Base-by-base conservation (phyloP, 2,113 vertebrate species). In the Ranitomeya imitator region DNA sequence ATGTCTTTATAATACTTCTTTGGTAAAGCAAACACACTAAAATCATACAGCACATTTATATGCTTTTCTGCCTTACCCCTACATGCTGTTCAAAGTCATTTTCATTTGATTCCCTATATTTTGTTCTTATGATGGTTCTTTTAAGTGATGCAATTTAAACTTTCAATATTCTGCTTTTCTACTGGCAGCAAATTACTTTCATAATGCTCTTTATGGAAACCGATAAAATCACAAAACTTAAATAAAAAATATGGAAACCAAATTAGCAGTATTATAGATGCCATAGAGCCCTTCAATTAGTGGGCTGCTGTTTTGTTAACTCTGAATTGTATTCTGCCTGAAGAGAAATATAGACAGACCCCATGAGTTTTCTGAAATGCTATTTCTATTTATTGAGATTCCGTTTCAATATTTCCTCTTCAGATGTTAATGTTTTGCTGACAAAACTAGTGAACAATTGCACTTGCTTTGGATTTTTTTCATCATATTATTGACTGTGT, bases 401-500 rank as follows among this genome's bases (percentile, higher is more conserved):
- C 82, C 76, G 61, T 90, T 92, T 73, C 21, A 14, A 86, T 91
- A 92, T 91, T 88, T 92, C 92, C 88, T 92, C 90, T 79, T 90
- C 79, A 4, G 87, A 86, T 89, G 81, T 71, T 82, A 92, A 85
- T 31, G 45, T 90, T 91, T 90, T 91, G 26, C 57, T 91, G 89
- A 91, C 86, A 92, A 79, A 81, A 74, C 54, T 26, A 60, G 81
- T 93, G 92, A 94, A 88, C 93, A 93, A 92, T 89, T 90, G 63
- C 91, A 91, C 86, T 91, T 78, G 91, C 83, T 61, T 92, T 23
- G 81, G 88, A 88, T 91, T 93, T 93, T 93, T 92, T 93, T 95
- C 94, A 89, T 90, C 91, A 93, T 89, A 90, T 93, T 94, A 94
- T 93, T 93, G 92, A 93, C 90, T 91, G 91, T 92, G 94, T 94